Evolutionary conservation across 2,797 vertebrate genomes (phyloP).

Genomic region (Sternarchorhynchus goeldii): DNA sequence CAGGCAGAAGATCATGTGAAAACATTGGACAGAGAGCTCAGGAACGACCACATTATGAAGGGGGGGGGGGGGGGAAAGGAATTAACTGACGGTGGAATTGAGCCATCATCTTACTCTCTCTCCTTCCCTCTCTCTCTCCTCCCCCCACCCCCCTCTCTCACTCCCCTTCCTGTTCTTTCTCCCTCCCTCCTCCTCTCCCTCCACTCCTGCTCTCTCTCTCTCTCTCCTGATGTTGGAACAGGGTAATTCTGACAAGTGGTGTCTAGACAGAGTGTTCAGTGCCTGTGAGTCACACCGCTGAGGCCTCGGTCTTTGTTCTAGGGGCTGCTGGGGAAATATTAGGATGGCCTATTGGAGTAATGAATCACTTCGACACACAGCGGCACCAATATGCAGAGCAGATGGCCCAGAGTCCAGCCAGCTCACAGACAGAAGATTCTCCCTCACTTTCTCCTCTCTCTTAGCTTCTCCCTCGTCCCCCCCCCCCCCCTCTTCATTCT

Average conservation of each 20-base stretch:
- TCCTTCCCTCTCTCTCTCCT: conserved; percentile 18
- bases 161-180: conserved; percentile 10
- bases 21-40: conserved; percentile 46
- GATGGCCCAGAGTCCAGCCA: conserved; percentile 42
- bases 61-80: conserved; percentile 18
- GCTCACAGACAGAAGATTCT: conserved; percentile 42
- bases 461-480: conserved; percentile 31
- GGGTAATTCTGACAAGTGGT: conserved; percentile 51
- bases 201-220: conserved; percentile 10
- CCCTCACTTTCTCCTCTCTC: conserved; percentile 51
- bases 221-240: conserved; percentile 34
- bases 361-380: conserved; percentile 51
- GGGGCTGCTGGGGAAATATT: conserved; percentile 46
- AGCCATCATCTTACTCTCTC: conserved; percentile 47
- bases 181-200: conserved; percentile 11
- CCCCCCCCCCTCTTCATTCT: neutral
- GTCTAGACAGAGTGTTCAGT: conserved; percentile 45
- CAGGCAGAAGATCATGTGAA: conserved; percentile 48
- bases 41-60: conserved; percentile 36
- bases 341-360: conserved; percentile 45
- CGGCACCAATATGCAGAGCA: conserved; percentile 43
- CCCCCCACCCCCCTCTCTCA: conserved; percentile 25
- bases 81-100: conserved; percentile 33
- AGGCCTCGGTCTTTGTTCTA: conserved; percentile 22
- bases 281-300: conserved; percentile 17